phyloP scores from a whole-genome alignment of 2,113 vertebrate genomes.

The Clarias macrocephalus region DNA sequence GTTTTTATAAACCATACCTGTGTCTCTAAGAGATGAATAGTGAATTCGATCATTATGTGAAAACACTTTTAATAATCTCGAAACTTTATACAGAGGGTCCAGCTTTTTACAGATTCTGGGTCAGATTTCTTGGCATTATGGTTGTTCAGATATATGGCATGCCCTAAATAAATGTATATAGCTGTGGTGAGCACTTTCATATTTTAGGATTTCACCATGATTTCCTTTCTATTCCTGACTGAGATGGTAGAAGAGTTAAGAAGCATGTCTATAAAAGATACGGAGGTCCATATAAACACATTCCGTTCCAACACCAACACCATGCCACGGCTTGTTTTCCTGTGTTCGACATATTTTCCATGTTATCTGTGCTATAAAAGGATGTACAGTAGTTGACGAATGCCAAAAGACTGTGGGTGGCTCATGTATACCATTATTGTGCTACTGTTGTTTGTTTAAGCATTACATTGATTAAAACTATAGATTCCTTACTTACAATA shows the following conservation, averaged over 20 bases:
- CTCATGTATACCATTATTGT: background rate
- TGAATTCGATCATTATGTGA: background rate
- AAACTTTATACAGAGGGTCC: background rate
- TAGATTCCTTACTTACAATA: background rate
- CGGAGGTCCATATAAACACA: background rate
- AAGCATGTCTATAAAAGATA: background rate
- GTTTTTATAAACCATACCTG: background rate
- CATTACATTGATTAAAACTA: background rate
- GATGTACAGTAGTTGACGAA: background rate
- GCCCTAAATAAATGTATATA: background rate
- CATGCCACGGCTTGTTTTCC: background rate
- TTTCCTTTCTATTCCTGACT: background rate
- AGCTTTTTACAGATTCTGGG: background rate
- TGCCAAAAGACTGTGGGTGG: background rate
- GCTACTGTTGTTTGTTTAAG: background rate
- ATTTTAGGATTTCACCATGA: background rate
- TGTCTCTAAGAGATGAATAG: background rate
- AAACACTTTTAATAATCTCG: background rate
- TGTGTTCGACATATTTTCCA: background rate
- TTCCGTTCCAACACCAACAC: too few relatives aligned
- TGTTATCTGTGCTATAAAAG: background rate
- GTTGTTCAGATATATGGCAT: background rate
- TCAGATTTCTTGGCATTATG: background rate
- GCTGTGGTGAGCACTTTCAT: background rate
- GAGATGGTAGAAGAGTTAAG: background rate